These are phyloP conservation scores for Amphipyra berbera DNA, from an alignment of 2,888 invertebrate genomes.

Conservation along the genomic window DNA sequence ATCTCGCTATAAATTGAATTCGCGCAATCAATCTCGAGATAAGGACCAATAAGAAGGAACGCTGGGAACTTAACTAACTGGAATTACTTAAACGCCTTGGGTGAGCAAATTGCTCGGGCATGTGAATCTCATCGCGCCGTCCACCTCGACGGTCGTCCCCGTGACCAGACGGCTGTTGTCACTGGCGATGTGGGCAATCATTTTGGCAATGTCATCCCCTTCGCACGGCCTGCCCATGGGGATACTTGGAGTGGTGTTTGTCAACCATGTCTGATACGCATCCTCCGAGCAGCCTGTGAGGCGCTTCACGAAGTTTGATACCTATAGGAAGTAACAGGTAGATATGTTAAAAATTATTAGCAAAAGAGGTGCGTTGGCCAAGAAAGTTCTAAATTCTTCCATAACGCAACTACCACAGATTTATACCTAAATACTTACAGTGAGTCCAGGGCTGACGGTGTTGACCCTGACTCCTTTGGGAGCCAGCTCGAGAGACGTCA, in stretches of 20 bases:
- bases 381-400: background rate
- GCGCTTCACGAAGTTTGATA: slow-evolving; percentile 53
- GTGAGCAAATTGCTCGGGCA: background rate
- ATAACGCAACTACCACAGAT: too few relatives aligned
- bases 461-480: slow-evolving; percentile 91
- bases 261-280: slow-evolving; percentile 58
- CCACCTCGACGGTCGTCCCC: slow-evolving; percentile 85
- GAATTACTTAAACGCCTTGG: slow-evolving; percentile 32
- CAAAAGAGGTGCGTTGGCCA: too few relatives aligned
- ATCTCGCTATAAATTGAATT: too few relatives aligned
- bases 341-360: background rate
- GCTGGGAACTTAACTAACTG: background rate
- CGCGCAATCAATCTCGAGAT: too few relatives aligned
- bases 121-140: slow-evolving; percentile 56
- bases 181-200: slow-evolving; percentile 95
- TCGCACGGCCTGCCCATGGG: slow-evolving; percentile 60
- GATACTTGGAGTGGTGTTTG: slow-evolving; percentile 14
- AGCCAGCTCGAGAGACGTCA: slow-evolving; percentile 92
- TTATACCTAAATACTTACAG: slow-evolving; percentile 77
- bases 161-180: slow-evolving; percentile 95
- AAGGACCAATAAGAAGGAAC: too few relatives aligned
- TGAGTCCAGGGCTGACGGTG: slow-evolving; percentile 93
- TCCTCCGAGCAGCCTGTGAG: slow-evolving; percentile 52
- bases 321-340: slow-evolving; percentile 18
- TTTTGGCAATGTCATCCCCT: slow-evolving; percentile 93